These are phyloP conservation scores for Dynastes tityus DNA, from an alignment of 2,888 invertebrate genomes.

Conservation along the genomic window DNA sequence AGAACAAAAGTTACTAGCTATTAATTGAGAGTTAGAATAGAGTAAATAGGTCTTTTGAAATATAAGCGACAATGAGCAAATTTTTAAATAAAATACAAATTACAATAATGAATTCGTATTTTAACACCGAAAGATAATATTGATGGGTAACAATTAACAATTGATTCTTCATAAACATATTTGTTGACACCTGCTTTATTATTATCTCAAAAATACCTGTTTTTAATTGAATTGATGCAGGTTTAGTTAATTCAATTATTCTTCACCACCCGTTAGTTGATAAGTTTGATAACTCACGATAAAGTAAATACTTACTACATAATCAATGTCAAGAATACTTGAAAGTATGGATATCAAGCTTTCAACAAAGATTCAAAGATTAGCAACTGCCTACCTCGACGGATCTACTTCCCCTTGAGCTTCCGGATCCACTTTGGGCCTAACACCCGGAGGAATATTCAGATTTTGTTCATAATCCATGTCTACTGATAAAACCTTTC, in stretches of 20 bases:
- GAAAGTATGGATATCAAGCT: not conserved
- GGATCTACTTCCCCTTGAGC: slow-evolving; percentile 91
- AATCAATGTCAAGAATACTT: slow-evolving; percentile 6
- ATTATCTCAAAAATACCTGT: too few species aligned
- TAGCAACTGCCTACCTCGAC: slow-evolving; percentile 73
- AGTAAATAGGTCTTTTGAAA: too few species aligned
- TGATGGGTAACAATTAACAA: too few species aligned
- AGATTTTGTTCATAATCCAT: slow-evolving; percentile 61
- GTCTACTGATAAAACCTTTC: slow-evolving; percentile 44
- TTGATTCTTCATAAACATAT: too few species aligned
- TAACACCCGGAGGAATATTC: slow-evolving; percentile 63
- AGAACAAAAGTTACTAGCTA: too few species aligned
- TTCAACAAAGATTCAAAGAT: slow-evolving; percentile 15
- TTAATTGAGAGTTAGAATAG: too few species aligned
- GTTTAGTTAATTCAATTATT: not conserved
- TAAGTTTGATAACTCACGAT: not conserved
- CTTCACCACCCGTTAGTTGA: not conserved
- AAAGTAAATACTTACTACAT: not conserved
- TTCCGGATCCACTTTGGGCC: slow-evolving; percentile 88
- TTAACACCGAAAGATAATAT: too few species aligned
- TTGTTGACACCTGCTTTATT: too few species aligned
- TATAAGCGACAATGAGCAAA: too few species aligned
- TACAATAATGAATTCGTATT: too few species aligned
- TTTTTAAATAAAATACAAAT: too few species aligned
- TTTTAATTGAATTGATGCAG: too few species aligned